phyloP scores from a whole-genome alignment of 2,888 invertebrate genomes.

The Pollenia angustigena region DNA sequence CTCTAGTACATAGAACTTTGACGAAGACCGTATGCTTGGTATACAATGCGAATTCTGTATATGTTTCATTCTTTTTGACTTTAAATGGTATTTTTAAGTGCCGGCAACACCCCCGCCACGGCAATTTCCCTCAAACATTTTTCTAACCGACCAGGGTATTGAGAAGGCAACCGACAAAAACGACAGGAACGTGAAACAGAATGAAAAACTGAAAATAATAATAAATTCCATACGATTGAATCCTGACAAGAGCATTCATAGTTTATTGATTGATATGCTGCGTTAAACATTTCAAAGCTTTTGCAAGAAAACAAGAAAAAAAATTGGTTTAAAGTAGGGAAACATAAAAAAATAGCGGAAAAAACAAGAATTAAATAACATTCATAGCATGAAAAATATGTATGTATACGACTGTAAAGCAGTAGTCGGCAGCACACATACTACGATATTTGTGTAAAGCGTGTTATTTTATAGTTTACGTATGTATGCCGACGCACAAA shows the following conservation, averaged over 20 bases:
- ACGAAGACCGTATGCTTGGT: slow-evolving; percentile 18
- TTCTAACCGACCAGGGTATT: slow-evolving; percentile 9
- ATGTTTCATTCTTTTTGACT: slow-evolving; percentile 41
- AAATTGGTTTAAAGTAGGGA: background rate
- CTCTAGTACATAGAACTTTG: slow-evolving; percentile 11
- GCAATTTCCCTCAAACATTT: slow-evolving; percentile 1
- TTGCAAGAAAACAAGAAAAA: background rate
- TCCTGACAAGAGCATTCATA: slow-evolving; percentile 70
- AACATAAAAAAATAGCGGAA: slow-evolving; percentile 2
- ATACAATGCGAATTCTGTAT: slow-evolving; percentile 30
- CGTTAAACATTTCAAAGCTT: slow-evolving; percentile 62
- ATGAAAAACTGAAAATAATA: slow-evolving; percentile 62
- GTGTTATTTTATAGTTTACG: too few species aligned
- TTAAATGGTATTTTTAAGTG: slow-evolving; percentile 15
- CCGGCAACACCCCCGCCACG: background rate
- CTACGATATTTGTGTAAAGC: too few species aligned
- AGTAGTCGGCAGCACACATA: background rate
- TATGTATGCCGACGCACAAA: too few species aligned
- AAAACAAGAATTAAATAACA: slow-evolving; percentile 40
- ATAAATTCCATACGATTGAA: slow-evolving; percentile 73
- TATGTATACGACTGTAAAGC: background rate
- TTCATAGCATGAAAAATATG: slow-evolving; percentile 13
- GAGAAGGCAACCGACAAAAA: slow-evolving; percentile 35
- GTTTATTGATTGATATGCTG: slow-evolving; percentile 72
- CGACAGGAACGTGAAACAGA: slow-evolving; percentile 30